phyloP scores from a whole-genome alignment of 2,888 invertebrate species.

The Encarsia formosa region DNA sequence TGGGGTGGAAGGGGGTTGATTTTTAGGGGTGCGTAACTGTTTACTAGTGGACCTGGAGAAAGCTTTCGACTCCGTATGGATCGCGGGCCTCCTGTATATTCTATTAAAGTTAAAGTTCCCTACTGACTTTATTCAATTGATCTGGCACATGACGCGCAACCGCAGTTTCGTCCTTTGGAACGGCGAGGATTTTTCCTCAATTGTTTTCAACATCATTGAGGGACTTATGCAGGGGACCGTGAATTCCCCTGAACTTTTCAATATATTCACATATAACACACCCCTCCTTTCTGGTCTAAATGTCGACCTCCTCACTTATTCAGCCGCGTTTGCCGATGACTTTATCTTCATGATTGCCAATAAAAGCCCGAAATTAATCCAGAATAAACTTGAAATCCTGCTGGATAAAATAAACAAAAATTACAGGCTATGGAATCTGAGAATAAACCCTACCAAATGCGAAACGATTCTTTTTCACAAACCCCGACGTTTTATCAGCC shows the following conservation, averaged over 20 bases:
- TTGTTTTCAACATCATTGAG: conserved; percentile 2
- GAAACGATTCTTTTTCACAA: conserved; percentile 23
- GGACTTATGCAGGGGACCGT: conserved; percentile 29
- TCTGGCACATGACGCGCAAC: conserved; percentile 13
- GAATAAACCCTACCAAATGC: conserved; percentile 16
- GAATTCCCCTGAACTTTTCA: conserved; percentile 25
- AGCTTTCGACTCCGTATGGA: conserved; percentile 25
- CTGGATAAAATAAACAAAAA: conserved; percentile 12
- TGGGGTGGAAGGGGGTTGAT: not conserved
- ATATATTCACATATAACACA: conserved; percentile 22
- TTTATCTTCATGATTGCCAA: conserved; percentile 9
- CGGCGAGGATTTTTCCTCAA: too few species aligned
- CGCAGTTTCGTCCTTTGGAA: conserved; percentile 3
- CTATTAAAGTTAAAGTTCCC: conserved; percentile 18
- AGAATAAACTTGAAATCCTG: conserved; percentile 4
- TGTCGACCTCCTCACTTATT: not conserved
- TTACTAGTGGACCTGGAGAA: conserved; percentile 22
- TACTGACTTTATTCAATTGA: not conserved
- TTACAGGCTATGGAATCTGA: conserved; percentile 14
- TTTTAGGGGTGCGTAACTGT: not conserved
- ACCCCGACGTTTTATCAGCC: too few species aligned
- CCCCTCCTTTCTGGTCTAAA: conserved; percentile 25
- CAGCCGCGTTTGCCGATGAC: conserved; percentile 28
- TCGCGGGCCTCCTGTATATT: conserved; percentile 20
- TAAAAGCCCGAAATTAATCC: not conserved